Conservation (phyloP, 2,113 vertebrate genomes). For the Ictalurus furcatus region DNA sequence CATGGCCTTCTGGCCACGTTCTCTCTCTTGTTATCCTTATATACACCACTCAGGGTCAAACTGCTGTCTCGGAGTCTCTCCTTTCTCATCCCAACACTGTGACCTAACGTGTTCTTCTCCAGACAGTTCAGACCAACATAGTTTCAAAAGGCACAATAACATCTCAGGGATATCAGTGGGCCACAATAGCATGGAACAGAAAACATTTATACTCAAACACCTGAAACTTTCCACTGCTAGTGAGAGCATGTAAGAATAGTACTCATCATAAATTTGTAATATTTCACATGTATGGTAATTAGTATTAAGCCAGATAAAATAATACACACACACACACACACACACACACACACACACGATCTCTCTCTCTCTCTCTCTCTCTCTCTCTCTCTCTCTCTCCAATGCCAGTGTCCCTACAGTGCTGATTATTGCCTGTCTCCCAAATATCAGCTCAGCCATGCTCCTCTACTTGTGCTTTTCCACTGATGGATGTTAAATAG, state of each 20-base stretch:
- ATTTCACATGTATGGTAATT: neutral
- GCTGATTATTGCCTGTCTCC: neutral
- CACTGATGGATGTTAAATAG: neutral
- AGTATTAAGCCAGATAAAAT: neutral
- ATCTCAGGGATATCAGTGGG: neutral
- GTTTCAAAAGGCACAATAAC: neutral
- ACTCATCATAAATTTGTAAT: too few relatives aligned
- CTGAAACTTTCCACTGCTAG: neutral
- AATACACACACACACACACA: neutral
- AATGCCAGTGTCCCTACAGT: neutral
- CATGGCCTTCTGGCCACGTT: neutral
- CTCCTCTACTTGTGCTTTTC: neutral
- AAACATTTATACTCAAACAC: neutral
- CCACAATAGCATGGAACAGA: neutral
- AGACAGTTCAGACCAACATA: neutral
- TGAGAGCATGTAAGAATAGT: neutral
- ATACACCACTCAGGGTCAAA: neutral
- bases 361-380: too few relatives aligned
- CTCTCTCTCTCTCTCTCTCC: neutral
- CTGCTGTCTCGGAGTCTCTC: neutral
- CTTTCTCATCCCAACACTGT: neutral
- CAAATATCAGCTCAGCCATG: neutral
- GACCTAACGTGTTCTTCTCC: neutral
- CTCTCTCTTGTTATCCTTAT: neutral
- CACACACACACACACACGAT: too few relatives aligned